These are phyloP conservation scores for Mechanitis messenoides DNA, from an alignment of 2,888 invertebrate species.

Conservation along the genomic window DNA sequence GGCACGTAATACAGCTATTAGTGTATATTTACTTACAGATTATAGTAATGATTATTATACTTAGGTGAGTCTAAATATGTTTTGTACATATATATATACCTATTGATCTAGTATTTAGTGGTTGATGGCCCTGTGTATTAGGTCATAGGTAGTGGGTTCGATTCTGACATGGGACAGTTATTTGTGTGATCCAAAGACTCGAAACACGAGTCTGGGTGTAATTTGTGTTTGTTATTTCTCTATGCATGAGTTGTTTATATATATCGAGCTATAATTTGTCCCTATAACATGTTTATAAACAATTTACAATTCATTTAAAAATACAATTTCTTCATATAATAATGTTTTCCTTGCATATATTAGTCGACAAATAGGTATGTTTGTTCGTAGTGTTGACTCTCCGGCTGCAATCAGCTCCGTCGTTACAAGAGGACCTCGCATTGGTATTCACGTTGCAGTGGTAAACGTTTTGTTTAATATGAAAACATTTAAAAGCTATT, in stretches of 20 bases:
- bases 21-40: background rate
- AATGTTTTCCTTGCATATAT: background rate
- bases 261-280: no score
- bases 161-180: no score
- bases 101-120: no score
- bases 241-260: no score
- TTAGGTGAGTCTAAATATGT: background rate
- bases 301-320: no score
- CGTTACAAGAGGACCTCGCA: background rate
- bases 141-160: no score
- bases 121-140: no score
- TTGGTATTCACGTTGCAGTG: conserved; percentile 4
- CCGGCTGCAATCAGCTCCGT: conserved; percentile 25
- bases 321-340: background rate
- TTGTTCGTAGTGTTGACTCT: conserved; percentile 19
- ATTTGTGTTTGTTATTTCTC: no score
- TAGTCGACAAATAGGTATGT: conserved; percentile 15
- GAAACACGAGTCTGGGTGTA: no score
- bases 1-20: background rate
- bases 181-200: no score
- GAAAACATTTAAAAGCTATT: background rate
- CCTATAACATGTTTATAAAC: no score
- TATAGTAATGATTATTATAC: background rate
- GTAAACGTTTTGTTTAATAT: conserved; percentile 7
- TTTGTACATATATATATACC: background rate